Evolutionary conservation across 1,140 invertebrate genomes (phyloP).

Genomic region (Zaprionus ghesquierei): DNA sequence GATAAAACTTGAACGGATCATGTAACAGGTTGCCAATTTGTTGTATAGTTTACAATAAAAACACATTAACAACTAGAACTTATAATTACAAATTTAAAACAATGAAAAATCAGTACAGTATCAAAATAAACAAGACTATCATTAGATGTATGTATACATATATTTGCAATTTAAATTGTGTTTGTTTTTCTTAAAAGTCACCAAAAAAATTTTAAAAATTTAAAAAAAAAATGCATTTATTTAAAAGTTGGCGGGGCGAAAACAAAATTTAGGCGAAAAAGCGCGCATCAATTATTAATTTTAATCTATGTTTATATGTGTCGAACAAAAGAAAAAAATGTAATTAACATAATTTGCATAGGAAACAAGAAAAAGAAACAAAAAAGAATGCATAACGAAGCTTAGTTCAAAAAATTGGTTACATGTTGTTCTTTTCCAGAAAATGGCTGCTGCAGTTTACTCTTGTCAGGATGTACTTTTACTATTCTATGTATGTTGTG

Average conservation of each 20-base stretch:
- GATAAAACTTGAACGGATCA: slow-evolving; percentile 64
- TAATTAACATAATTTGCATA: slow-evolving; percentile 36
- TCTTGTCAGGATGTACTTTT: slow-evolving; percentile 37
- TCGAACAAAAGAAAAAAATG: slow-evolving; percentile 51
- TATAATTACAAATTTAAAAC: slow-evolving; percentile 78
- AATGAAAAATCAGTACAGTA: slow-evolving; percentile 80
- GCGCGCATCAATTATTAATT: slow-evolving; percentile 49
- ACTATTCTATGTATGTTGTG: slow-evolving; percentile 54
- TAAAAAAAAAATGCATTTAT: neutral
- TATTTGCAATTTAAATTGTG: slow-evolving; percentile 74
- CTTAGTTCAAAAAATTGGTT: slow-evolving; percentile 51
- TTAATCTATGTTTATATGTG: slow-evolving; percentile 45
- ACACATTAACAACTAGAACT: slow-evolving; percentile 79
- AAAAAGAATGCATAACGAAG: slow-evolving; percentile 49
- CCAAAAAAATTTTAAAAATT: slow-evolving; percentile 58
- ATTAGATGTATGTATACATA: slow-evolving; percentile 71
- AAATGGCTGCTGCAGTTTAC: slow-evolving; percentile 75
- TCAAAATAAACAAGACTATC: slow-evolving; percentile 75
- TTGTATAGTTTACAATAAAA: slow-evolving; percentile 76
- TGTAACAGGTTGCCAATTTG: slow-evolving; percentile 73
- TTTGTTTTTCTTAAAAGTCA: slow-evolving; percentile 51
- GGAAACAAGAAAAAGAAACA: slow-evolving; percentile 30
- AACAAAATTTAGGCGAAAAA: slow-evolving; percentile 55
- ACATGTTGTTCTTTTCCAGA: slow-evolving; percentile 58
- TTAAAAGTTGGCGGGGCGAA: slow-evolving; percentile 6